A percentile compares a stretch with the other conserved stretches of the same genome.
These are phyloP conservation scores for Actinemys pallida DNA, from an alignment of 2,113 vertebrate species.

Conservation along the genomic window DNA sequence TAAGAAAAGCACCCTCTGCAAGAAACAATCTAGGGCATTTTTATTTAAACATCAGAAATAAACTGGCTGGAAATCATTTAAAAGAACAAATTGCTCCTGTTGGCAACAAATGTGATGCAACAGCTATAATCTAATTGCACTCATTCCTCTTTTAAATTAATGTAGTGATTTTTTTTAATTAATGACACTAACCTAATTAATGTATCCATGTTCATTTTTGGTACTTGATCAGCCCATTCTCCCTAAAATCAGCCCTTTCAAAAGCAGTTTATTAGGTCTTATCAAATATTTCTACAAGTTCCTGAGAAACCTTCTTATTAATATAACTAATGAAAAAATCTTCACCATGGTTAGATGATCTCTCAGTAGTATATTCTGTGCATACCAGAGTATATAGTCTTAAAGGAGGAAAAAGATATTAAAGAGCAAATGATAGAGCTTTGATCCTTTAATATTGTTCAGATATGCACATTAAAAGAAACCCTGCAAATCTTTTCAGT, in stretches of 20 bases:
- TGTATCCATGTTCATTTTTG: neutral
- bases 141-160: constrained; percentile 8
- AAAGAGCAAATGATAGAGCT: constrained; percentile 25
- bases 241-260: neutral
- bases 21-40: neutral
- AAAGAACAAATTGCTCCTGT: neutral
- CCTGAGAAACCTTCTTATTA: constrained; percentile 35
- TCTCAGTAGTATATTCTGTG: constrained; percentile 15
- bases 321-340: constrained; percentile 12
- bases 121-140: neutral
- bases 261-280: constrained; percentile 18
- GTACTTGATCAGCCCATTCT: neutral
- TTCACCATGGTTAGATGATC: neutral
- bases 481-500: constrained; percentile 15
- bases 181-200: neutral
- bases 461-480: constrained; percentile 27
- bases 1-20: neutral
- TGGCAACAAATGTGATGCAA: neutral
- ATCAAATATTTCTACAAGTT: constrained; percentile 39
- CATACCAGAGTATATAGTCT: constrained; percentile 48
- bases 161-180: neutral
- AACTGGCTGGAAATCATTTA: neutral
- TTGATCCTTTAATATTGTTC: constrained; percentile 48
- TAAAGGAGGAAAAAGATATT: constrained; percentile 26
- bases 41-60: neutral